Conservation (phyloP, 2,888 invertebrate genomes). For the Ellobium chinense region DNA sequence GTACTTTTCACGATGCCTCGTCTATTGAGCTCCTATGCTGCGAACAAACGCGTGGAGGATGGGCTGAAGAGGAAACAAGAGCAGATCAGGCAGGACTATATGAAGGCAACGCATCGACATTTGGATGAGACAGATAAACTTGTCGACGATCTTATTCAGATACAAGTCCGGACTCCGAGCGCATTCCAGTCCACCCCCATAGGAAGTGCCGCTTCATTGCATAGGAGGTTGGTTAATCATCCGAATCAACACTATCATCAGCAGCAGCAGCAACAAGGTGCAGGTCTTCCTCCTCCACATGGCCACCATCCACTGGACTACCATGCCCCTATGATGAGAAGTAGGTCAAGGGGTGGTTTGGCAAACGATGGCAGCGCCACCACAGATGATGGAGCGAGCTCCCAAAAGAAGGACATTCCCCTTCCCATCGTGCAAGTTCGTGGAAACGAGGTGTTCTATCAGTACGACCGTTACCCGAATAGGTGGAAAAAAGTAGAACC, state of each 20-base stretch:
- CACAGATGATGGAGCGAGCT: background rate
- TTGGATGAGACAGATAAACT: constrained; percentile 30
- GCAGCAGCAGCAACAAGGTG: too few relatives aligned
- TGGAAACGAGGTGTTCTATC: constrained; percentile 21
- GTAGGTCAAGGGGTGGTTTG: background rate
- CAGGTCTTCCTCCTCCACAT: background rate
- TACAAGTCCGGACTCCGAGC: constrained; percentile 19
- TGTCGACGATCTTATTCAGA: constrained; percentile 22
- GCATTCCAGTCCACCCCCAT: constrained; percentile 6
- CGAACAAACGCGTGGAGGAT: constrained; percentile 31
- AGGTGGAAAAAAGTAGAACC: constrained; percentile 28
- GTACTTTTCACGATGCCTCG: constrained; percentile 18
- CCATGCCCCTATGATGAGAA: background rate
- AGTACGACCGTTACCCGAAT: constrained; percentile 1
- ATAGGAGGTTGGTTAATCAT: background rate
- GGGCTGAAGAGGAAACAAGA: constrained; percentile 25
- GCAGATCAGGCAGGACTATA: constrained; percentile 20
- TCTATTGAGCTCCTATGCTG: constrained; percentile 28
- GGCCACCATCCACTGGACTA: background rate
- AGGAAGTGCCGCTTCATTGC: background rate
- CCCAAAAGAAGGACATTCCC: background rate
- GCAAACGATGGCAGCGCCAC: background rate
- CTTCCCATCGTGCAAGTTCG: constrained; percentile 18
- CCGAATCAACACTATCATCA: background rate
- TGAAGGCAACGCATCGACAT: constrained; percentile 17